A percentile compares a stretch with the other conserved stretches of the same genome.
Conservation (phyloP, 1,140 invertebrate species). For the Coelopa frigida region DNA sequence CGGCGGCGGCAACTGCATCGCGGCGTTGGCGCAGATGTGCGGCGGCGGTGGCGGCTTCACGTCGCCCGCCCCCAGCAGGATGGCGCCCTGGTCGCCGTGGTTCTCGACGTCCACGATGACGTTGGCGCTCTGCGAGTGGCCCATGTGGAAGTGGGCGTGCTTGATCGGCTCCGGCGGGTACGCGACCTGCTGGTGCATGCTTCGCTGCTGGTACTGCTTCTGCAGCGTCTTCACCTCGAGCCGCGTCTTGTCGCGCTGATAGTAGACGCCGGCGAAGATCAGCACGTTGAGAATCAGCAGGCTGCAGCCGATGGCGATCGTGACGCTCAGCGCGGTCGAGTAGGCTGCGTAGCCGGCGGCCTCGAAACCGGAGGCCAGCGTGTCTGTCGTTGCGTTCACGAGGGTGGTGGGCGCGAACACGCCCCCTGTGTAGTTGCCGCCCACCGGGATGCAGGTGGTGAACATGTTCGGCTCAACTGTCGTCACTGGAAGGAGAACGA, state of each 20-base stretch:
- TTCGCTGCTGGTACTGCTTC: conserved; percentile 56
- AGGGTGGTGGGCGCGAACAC: conserved; percentile 49
- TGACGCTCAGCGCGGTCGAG: conserved; percentile 81
- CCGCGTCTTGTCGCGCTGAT: conserved; percentile 79
- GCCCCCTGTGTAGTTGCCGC: conserved; percentile 45
- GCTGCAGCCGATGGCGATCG: conserved; percentile 87
- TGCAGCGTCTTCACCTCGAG: conserved; percentile 70
- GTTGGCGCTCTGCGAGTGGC: conserved; percentile 59
- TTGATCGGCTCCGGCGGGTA: conserved; percentile 62
- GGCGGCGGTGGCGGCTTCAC: conserved; percentile 27
- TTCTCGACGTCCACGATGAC: conserved; percentile 76
- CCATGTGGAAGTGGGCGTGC: conserved; percentile 60
- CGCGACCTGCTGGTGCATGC: conserved; percentile 61
- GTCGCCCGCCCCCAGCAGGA: conserved; percentile 55
- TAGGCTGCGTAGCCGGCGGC: conserved; percentile 81
- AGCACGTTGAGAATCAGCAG: conserved; percentile 83
- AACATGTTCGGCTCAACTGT: conserved; percentile 53
- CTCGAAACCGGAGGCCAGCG: conserved; percentile 61
- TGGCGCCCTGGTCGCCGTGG: conserved; percentile 57
- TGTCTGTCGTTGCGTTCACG: conserved; percentile 59
- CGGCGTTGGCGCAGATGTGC: conserved; percentile 41
- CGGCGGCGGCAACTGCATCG: conserved; percentile 43
- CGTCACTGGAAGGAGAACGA: conserved; percentile 37
- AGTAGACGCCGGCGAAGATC: conserved; percentile 92
- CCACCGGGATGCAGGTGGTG: conserved; percentile 51